Base-by-base conservation (phyloP, 2,113 vertebrate genomes). In the Atherinomorus stipes region DNA sequence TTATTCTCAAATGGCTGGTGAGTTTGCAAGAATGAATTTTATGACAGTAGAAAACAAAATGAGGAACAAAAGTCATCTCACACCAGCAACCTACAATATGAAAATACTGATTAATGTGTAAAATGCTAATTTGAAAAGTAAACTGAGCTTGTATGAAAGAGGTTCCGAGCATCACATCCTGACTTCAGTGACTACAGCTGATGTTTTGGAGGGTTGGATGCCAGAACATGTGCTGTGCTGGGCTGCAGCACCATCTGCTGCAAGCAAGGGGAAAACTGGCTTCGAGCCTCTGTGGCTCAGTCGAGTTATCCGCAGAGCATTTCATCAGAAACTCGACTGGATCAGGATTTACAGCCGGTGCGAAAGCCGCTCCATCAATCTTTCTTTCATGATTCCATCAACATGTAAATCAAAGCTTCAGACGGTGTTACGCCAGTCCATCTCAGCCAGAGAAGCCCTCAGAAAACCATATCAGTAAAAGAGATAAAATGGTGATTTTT, bases 181-280 rank as follows among this genome's bases (percentile, higher is more conserved):
- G 7, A 5, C 57, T 26, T 50, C 23, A 21, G 16, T 31, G 31
- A 40, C 47, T 66, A 19, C 56, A 34, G 67, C 40, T 22, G 18
- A n/a, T 38, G n/a, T 34, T 51, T 47, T n/a, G 11, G 38, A 10
- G 34, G 22, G 19, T 3, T 67, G 51, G 44, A 52, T 53, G 28
- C 26, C 59, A 60, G 11, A 49, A 22, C 15, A 22, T 22, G n/a
- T 38, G 6, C 28, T 50, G 22, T 19, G 49, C 37, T 22, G 28
- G 51, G 61, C 64, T 86, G 66, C 71, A 89, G 84, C 88, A 69
- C 86, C 92, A 86, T 86, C 91, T 92, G 76, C 88, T 91, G 91
- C 50, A 23, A 64, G 28, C 15, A 37, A 4, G 34, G 25, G 49
- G 71, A 47, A 19, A 44, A 15, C 13, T 23, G 31, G 23, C 49